These are phyloP conservation scores for Thelaira solivaga DNA, from an alignment of 2,888 invertebrate genomes.

Conservation along the genomic window DNA sequence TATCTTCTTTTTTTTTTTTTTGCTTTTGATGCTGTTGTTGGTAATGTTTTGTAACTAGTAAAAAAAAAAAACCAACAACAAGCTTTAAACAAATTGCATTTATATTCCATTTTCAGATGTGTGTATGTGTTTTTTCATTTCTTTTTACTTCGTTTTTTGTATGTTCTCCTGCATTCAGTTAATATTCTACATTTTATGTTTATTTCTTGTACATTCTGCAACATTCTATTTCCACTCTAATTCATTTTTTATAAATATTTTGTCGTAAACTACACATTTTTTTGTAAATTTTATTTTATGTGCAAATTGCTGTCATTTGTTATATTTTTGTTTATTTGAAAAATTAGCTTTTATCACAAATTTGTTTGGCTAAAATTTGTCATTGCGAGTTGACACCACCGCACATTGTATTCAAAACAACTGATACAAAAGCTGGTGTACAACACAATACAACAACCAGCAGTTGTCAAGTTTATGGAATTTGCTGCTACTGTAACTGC, in stretches of 20 bases:
- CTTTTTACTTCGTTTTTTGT: neutral
- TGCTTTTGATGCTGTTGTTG: neutral
- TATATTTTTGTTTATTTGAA: constrained; percentile 62
- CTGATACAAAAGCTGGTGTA: neutral
- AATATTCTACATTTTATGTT: constrained; percentile 30
- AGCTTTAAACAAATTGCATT: constrained; percentile 57
- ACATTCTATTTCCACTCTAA: constrained; percentile 11
- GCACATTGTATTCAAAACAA: neutral
- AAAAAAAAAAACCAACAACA: constrained; percentile 17
- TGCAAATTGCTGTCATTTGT: constrained; percentile 54
- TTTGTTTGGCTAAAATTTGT: constrained; percentile 61
- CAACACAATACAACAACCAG: neutral
- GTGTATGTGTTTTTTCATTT: constrained; percentile 1
- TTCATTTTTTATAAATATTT: constrained; percentile 29
- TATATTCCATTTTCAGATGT: constrained; percentile 49
- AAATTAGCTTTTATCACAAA: constrained; percentile 63
- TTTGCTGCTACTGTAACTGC: too few relatives aligned
- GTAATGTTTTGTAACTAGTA: constrained; percentile 20
- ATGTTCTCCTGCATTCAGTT: constrained; percentile 14
- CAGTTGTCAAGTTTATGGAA: neutral
- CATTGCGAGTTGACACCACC: constrained; percentile 57
- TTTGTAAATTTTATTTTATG: constrained; percentile 15
- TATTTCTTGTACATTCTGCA: constrained; percentile 4
- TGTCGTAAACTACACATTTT: constrained; percentile 2
- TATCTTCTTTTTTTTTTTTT: neutral